Percentiles rank a stretch among this genome's conserved stretches.
Evolutionary conservation across 2,888 invertebrate genomes (phyloP).

Genomic region (Pantelozetes paolii): DNA sequence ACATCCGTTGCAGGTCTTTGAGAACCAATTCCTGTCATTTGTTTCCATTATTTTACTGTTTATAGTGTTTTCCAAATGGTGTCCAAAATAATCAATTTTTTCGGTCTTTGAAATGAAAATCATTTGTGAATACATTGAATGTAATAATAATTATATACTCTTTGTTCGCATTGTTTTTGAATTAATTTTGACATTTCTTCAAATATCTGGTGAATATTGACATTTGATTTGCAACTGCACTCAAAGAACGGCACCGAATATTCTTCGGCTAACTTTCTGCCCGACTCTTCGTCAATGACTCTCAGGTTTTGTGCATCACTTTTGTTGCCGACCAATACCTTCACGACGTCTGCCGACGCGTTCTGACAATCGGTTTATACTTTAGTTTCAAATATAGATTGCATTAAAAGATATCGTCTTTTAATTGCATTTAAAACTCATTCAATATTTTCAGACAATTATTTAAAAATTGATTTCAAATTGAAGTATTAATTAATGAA

Average conservation of each 20-base stretch:
- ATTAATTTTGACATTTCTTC: constrained; percentile 74
- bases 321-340: constrained; percentile 79
- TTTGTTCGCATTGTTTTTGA: constrained; percentile 70
- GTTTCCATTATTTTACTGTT: constrained; percentile 8
- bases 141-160: too few relatives aligned
- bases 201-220: constrained; percentile 78
- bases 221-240: constrained; percentile 78
- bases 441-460: too few relatives aligned
- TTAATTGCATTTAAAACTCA: too few relatives aligned
- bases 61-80: constrained; percentile 19
- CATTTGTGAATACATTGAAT: constrained; percentile 50
- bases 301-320: constrained; percentile 66
- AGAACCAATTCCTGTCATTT: constrained; percentile 19
- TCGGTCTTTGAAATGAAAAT: background rate
- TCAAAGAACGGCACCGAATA: constrained; percentile 84
- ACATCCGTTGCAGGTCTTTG: constrained; percentile 7
- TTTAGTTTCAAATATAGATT: background rate
- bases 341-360: constrained; percentile 78
- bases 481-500: too few relatives aligned
- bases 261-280: constrained; percentile 76
- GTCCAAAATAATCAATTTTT: constrained; percentile 21
- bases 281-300: constrained; percentile 65
- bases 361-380: constrained; percentile 58
- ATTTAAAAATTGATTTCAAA: too few relatives aligned
- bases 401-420: constrained; percentile 17